A percentile compares a stretch with the other conserved stretches of the same genome.
Conservation (phyloP, 2,888 invertebrate genomes). For the Microctonus aethiopoides region DNA sequence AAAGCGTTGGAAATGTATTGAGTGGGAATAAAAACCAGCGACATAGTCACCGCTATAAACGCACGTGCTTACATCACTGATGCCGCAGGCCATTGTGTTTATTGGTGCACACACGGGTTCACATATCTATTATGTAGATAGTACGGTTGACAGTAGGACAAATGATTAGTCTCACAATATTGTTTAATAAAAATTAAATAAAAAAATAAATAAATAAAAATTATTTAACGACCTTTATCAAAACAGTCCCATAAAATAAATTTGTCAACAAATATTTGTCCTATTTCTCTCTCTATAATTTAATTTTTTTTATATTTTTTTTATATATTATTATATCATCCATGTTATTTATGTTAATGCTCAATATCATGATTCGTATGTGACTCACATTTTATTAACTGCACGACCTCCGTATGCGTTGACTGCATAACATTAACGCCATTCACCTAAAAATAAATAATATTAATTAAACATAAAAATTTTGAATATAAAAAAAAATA, state of each 20-base stretch:
- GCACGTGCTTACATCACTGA: slow-evolving; percentile 60
- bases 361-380: background rate
- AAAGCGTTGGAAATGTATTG: background rate
- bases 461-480: slow-evolving; percentile 4
- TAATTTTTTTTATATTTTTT: slow-evolving; percentile 1
- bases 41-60: slow-evolving; percentile 61
- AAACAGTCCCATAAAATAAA: background rate
- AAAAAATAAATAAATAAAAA: slow-evolving; percentile 1
- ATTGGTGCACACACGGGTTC: slow-evolving; percentile 20
- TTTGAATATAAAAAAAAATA: background rate
- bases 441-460: slow-evolving; percentile 78
- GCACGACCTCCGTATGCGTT: slow-evolving; percentile 95
- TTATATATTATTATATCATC: background rate
- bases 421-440: slow-evolving; percentile 90
- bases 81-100: slow-evolving; percentile 36
- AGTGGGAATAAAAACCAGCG: background rate
- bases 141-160: background rate
- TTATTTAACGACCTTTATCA: slow-evolving; percentile 4
- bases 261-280: background rate
- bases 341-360: background rate
- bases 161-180: slow-evolving; percentile 11
- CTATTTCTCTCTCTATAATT: background rate
- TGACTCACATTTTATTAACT: slow-evolving; percentile 90
- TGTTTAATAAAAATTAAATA: background rate
- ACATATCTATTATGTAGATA: background rate